Evolutionary conservation across 2,113 vertebrate genomes (phyloP).

Genomic region (Calypte anna): DNA sequence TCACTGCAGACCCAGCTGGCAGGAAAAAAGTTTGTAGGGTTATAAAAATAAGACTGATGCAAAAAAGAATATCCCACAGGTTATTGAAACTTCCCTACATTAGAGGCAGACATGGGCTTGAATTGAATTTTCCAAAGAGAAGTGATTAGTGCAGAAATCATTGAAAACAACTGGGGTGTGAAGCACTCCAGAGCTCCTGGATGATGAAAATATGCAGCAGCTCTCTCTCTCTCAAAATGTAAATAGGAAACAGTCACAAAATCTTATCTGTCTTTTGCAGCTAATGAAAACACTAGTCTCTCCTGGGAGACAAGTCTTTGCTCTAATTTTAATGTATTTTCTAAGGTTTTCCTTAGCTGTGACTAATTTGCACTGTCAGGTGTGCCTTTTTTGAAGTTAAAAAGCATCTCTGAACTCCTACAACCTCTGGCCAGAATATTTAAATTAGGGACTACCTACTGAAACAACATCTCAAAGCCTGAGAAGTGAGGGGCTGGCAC

Average conservation of each 20-base stretch:
- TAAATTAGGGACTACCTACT: background rate
- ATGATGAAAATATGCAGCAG: slow-evolving; percentile 15
- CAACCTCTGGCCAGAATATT: background rate
- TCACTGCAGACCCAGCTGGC: background rate
- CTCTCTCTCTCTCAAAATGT: background rate
- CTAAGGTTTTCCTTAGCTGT: slow-evolving; percentile 33
- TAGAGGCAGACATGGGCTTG: background rate
- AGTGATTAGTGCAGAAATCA: background rate
- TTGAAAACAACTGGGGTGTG: background rate
- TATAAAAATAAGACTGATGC: background rate
- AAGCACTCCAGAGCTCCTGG: background rate
- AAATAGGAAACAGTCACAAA: slow-evolving; percentile 37
- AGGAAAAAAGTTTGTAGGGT: background rate
- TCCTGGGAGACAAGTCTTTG: slow-evolving; percentile 30
- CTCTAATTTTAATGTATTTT: slow-evolving; percentile 53
- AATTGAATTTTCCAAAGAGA: background rate
- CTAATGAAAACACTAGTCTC: slow-evolving; percentile 30
- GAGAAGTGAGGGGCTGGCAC: background rate
- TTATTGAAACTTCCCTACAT: background rate
- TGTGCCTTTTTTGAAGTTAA: slow-evolving; percentile 33
- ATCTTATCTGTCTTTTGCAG: slow-evolving; percentile 56
- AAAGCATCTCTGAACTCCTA: slow-evolving; percentile 16
- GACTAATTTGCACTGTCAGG: slow-evolving; percentile 33
- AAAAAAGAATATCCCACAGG: background rate
- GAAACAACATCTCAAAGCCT: background rate